Base-by-base conservation (phyloP, 2,797 vertebrate genomes). In the Eulemur mongoz region DNA sequence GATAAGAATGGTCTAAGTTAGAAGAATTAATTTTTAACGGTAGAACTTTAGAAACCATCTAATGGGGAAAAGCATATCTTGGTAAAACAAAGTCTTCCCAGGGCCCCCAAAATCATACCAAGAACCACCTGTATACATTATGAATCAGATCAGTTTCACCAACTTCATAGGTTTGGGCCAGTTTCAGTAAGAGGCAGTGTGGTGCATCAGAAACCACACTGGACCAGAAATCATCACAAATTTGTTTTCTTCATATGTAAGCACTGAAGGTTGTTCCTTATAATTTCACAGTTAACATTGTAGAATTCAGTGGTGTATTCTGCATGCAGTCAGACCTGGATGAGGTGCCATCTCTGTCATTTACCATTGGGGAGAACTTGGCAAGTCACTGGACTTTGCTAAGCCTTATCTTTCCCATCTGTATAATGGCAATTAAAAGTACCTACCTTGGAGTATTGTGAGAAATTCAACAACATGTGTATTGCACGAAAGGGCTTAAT, bases 11-110 rank as follows among this genome's bases (percentile, higher is more conserved):
- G 27, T 59, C 61, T 81, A 40, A 38, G 3, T 72, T 57, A 69
- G 61, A 86, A 23, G 48, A 80, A 83, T 90, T 59, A 69, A 50
- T 81, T 88, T 92, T 93, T 93, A 84, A 63, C 73, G 43, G 59
- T 43, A 75, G 61, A 89, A 59, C 50, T 83, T 88, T 50, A 80
- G 50, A 94, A 38, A 52, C 59, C 35, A 45, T 75, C 35, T 45
- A 82, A 43, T 50, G 67, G 10, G 10, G 25, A n/a, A 61, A 89
- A 73, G n/a, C 25, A 11, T 30, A n/a, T 65, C 54, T 80, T 89
- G 25, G 40, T n/a, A 75, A 94, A 89, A 87, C 32, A 72, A 70
- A 79, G 30, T 61, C 69, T 89, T 86, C 48, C 67, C 25, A 82
- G 72, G 63, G 57, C 17, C 23, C 61, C 82, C 73, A 84, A 50